phyloP scores from a whole-genome alignment of 2,113 vertebrate species.

The Chaetodon trifascialis region DNA sequence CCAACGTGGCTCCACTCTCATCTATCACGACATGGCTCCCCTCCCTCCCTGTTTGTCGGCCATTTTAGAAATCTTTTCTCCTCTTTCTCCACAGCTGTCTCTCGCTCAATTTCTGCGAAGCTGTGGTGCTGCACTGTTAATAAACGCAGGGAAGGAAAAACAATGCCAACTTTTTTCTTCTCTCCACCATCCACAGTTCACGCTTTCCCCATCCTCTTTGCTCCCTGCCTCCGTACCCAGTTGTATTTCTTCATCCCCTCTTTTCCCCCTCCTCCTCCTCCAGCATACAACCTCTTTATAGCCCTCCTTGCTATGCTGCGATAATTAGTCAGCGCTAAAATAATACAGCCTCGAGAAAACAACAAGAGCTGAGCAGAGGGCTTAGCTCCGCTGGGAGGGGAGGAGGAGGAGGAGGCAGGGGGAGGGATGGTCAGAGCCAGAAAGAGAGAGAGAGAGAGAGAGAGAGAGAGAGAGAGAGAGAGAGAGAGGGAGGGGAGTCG shows the following conservation, averaged over 20 bases:
- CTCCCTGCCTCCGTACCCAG: conserved; percentile 27
- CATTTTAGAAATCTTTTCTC: conserved; percentile 71
- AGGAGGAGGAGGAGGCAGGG: background rate
- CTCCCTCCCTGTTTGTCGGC: conserved; percentile 53
- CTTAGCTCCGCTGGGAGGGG: conserved; percentile 65
- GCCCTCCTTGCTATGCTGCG: conserved; percentile 71
- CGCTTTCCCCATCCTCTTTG: conserved; percentile 13
- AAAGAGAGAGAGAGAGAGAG: conserved; percentile 5
- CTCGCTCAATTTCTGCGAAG: conserved; percentile 12
- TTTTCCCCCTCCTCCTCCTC: conserved; percentile 20
- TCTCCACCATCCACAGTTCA: conserved; percentile 18
- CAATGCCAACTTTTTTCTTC: conserved; percentile 29
- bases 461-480: background rate
- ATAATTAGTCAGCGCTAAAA: conserved; percentile 81
- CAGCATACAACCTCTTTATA: conserved; percentile 63
- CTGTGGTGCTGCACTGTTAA: conserved; percentile 13
- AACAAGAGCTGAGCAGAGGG: conserved; percentile 71
- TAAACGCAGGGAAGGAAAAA: conserved; percentile 33
- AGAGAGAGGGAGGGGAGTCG: conserved; percentile 8
- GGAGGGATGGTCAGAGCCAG: conserved; percentile 20
- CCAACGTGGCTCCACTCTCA: conserved; percentile 20
- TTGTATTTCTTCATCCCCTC: conserved; percentile 57
- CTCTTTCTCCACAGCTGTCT: conserved; percentile 36
- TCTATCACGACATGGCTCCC: conserved; percentile 66
- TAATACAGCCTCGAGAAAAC: conserved; percentile 79